Base-by-base conservation (phyloP, 1,140 invertebrate species). In the Caenorhabditis inopinata region DNA sequence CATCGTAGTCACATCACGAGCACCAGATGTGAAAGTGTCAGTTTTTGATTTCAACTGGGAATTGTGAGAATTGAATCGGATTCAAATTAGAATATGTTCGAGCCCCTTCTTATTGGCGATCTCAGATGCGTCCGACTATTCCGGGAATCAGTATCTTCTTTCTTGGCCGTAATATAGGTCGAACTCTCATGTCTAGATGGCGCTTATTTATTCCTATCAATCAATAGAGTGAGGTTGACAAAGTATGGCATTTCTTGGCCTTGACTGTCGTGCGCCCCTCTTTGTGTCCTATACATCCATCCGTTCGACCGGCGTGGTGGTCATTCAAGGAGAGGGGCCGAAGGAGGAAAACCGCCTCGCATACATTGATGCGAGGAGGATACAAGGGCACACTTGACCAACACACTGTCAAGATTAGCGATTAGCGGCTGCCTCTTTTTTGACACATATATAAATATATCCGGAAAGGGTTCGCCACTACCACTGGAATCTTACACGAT, bases 361-460 rank as follows among this genome's bases (percentile, higher is more conserved):
- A 68, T 68, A 68, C 58, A 68, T 29, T 68, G 58, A 68, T 68
- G 58, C 58, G 58, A 68, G 58, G 58, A 68, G 58, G 58, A 68
- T 68, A 68, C 58, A 68, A 68, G 58, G 58, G 58, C 58, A 68
- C 58, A 68, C 58, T 68, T 68, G 58, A 68, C 58, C 58, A 68
- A 68, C 58, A 68, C 58, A 68, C 58, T 68, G 58, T 68, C 58
- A 68, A 68, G 58, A 68, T 68, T 68, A 68, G 58, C 58, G 58
- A 68, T 68, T 68, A 68, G 58, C 58, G 58, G 58, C 58, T 38
- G 58, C 58, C 58, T 68, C 58, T 68, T 58, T 68, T 42, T 32
- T 68, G 58, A 68, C 58, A 68, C 58, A 68, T 68, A 68, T 68
- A 68, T 68, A 68, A 68, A 68, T 68, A 68, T 38, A 68, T 68